Conservation (phyloP, 2,888 invertebrate species). For the Eucriotettix oculatus region DNA sequence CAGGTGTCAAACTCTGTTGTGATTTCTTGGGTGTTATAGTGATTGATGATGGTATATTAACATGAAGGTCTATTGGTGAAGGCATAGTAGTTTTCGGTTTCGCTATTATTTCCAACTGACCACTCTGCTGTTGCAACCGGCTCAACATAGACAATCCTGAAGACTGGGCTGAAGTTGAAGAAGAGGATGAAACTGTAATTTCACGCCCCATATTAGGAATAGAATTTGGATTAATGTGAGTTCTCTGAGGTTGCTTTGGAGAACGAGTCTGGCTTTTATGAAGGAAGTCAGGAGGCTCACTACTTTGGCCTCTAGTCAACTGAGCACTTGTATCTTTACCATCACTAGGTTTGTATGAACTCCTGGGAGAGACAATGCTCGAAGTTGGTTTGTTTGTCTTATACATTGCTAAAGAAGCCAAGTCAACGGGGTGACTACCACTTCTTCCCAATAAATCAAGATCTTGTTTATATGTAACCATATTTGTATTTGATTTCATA, state of each 20-base stretch:
- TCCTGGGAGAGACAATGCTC: no score
- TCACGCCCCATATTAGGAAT: conserved; percentile 5
- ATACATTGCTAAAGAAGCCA: no score
- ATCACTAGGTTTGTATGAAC: no score
- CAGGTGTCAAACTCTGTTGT: background rate
- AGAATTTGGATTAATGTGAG: background rate
- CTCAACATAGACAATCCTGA: conserved; percentile 1
- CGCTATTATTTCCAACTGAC: conserved; percentile 1
- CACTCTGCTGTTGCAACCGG: background rate
- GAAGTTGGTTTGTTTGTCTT: background rate
- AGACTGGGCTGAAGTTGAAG: background rate
- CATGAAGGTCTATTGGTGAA: background rate
- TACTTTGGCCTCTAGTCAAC: background rate
- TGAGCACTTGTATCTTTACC: no score
- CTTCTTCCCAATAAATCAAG: no score
- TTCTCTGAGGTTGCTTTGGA: background rate
- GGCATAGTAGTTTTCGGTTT: background rate
- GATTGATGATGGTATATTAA: conserved; percentile 5
- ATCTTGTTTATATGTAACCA: no score
- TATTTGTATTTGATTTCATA: no score
- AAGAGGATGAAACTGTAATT: conserved; percentile 3
- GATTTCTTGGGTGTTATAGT: conserved; percentile 5
- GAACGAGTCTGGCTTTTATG: background rate
- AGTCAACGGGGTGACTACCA: no score
- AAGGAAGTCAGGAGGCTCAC: background rate